Percentiles rank a stretch among this genome's conserved stretches.
Evolutionary conservation across 2,113 vertebrate species (phyloP).

Genomic region (Ammodramus savannarum): DNA sequence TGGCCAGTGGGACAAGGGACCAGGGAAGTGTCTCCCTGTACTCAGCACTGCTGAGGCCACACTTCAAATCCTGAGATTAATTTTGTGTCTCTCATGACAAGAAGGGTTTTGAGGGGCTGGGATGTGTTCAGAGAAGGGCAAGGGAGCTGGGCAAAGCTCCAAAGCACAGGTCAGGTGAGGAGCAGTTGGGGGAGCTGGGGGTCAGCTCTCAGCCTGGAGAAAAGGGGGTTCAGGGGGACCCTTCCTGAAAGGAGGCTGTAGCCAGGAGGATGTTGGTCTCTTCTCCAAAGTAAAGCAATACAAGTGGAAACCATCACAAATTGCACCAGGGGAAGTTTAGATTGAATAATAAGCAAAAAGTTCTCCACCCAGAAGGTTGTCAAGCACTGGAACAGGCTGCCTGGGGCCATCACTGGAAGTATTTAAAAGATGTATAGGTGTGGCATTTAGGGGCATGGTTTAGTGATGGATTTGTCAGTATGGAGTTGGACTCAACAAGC

Average conservation of each 20-base stretch:
- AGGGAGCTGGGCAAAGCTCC: background rate
- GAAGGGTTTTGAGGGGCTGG: background rate
- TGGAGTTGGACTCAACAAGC: background rate
- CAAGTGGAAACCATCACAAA: background rate
- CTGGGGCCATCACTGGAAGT: background rate
- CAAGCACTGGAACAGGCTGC: background rate
- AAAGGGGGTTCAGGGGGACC: background rate
- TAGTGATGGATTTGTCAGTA: background rate
- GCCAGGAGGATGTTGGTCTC: background rate
- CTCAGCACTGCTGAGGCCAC: background rate
- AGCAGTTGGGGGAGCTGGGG: background rate
- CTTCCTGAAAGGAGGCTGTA: background rate
- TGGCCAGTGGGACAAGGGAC: background rate
- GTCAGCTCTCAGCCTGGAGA: background rate
- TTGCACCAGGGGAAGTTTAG: background rate
- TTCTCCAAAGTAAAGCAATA: rapidly evolving
- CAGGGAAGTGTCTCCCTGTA: background rate
- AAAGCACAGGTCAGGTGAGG: background rate
- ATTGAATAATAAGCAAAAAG: background rate
- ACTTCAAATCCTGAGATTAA: background rate
- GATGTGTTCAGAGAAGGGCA: rapidly evolving
- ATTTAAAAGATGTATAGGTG: background rate
- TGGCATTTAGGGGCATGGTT: background rate
- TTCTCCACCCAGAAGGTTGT: background rate
- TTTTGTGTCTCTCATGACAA: background rate